Conservation (phyloP, 1,140 invertebrate species). For the Lasioglossum baleicum region DNA sequence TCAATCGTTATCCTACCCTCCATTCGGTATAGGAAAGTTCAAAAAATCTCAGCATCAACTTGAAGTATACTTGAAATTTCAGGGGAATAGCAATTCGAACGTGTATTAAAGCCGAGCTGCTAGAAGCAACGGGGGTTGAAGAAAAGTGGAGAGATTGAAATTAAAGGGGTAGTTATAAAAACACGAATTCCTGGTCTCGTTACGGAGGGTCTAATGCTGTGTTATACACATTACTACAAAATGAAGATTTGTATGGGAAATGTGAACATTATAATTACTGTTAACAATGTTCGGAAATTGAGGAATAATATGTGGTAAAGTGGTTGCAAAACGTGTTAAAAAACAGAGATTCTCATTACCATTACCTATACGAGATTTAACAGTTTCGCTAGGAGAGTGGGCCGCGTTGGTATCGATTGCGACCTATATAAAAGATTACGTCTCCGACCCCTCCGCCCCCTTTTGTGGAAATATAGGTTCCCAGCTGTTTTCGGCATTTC, state of each 20-base stretch:
- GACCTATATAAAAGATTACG: constrained; percentile 48
- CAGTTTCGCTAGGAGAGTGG: constrained; percentile 19
- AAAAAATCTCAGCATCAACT: not conserved
- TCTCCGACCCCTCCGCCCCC: not conserved
- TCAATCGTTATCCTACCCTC: not conserved
- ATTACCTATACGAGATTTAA: constrained; percentile 34
- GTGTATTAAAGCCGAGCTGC: not conserved
- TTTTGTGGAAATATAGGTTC: constrained; percentile 27
- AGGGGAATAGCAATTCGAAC: not conserved
- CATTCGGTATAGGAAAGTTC: not conserved
- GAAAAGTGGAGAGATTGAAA: not conserved
- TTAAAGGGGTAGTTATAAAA: not conserved
- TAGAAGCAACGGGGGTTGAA: not conserved
- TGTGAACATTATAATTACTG: not conserved
- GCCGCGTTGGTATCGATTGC: constrained; percentile 36
- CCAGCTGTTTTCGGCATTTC: not conserved
- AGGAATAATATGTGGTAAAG: too few species aligned
- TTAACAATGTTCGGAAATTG: not conserved
- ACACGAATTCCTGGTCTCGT: not conserved
- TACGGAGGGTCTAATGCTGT: not conserved
- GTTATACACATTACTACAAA: not conserved
- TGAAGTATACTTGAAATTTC: not conserved
- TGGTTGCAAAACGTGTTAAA: not conserved
- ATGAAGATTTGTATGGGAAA: not conserved
- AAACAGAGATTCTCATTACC: not conserved